Evolutionary conservation across 2,797 vertebrate genomes (phyloP).

Genomic region (Bradypodion pumilum): DNA sequence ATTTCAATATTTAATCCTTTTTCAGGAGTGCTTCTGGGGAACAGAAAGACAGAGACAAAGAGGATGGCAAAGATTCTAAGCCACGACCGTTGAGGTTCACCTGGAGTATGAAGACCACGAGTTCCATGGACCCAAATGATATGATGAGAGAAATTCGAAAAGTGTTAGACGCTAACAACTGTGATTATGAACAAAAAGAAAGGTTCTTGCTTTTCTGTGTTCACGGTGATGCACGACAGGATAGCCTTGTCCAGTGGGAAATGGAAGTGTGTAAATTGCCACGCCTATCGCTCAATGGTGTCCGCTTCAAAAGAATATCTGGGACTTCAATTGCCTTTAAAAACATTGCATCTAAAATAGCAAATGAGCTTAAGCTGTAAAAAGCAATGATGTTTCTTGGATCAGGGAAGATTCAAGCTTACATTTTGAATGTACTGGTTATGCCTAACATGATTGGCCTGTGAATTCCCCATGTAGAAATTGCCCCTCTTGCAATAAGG

Average conservation of each 20-base stretch:
- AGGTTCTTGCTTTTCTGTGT: constrained; percentile 97
- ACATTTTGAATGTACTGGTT: constrained; percentile 79
- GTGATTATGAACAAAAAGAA: constrained; percentile 96
- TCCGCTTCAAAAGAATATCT: constrained; percentile 98
- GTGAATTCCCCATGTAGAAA: constrained; percentile 80
- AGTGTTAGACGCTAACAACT: constrained; percentile 95
- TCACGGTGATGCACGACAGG: constrained; percentile 92
- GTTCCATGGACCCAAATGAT: constrained; percentile 95
- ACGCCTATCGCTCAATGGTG: constrained; percentile 94
- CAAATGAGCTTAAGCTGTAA: constrained; percentile 98
- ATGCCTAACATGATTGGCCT: constrained; percentile 77
- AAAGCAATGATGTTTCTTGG: constrained; percentile 61
- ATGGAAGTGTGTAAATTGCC: constrained; percentile 99
- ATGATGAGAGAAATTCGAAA: constrained; percentile 99
- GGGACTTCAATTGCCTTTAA: constrained; percentile 98
- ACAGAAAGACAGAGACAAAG: constrained; percentile 85
- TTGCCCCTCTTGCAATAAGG: constrained; percentile 90
- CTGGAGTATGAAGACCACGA: constrained; percentile 99
- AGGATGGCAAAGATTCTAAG: constrained; percentile 88
- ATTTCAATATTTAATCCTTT: constrained; percentile 38
- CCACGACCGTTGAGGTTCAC: constrained; percentile 91
- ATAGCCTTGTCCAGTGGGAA: constrained; percentile 97
- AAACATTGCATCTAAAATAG: constrained; percentile 98
- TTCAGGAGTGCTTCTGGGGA: constrained; percentile 87
- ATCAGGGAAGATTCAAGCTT: constrained; percentile 76